Base-by-base conservation (phyloP, 2,113 vertebrate genomes). In the Podarcis muralis region DNA sequence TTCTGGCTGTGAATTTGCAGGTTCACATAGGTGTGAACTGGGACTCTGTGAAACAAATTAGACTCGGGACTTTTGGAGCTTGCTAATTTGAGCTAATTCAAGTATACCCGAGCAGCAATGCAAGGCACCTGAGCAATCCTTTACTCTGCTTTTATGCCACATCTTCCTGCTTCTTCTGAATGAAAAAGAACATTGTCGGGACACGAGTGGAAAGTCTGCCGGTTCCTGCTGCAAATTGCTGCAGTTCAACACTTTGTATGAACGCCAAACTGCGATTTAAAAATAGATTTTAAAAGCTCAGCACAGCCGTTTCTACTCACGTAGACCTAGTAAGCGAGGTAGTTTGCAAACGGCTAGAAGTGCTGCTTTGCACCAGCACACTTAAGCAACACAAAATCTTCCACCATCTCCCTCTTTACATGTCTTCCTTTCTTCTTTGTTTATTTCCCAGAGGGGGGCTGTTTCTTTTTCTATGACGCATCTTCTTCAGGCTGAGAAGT, bases 361-460 rank as follows among this genome's bases (percentile, higher is more conserved):
- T 84, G 23, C 25, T 77, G 53, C 32, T 43, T 12, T 22, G 71
- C 48, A 71, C 15, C n/a, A 76, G 79, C 6, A 40, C n/a, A 59
- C 43, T 87, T 81, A 71, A 66, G 65, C 71, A 20, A 87, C 65
- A 37, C 83, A 88, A 88, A 83, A 18, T 2, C 40, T 53, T 35
- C 68, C 74, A 35, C 25, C 77, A 30, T 15, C 66, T 75, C 37
- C 12, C 85, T 71, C 30, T 72, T 84, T 57, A 65, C 32, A 77
- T 53, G 27, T 81, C 81, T 66, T 65, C 40, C n/a, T 35, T 25
- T 25, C n/a, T 2, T 32, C 77, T 75, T 48, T 81, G 1, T 78
- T 87, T 6, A 77, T 74, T 66, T 90, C 82, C 62, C 84, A 86
- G 77, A 68, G 12, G 65, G 74, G 23, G 69, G 68, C 75, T 20